phyloP scores from a whole-genome alignment of 2,888 invertebrate genomes.

The Pemphredon lugubris region DNA sequence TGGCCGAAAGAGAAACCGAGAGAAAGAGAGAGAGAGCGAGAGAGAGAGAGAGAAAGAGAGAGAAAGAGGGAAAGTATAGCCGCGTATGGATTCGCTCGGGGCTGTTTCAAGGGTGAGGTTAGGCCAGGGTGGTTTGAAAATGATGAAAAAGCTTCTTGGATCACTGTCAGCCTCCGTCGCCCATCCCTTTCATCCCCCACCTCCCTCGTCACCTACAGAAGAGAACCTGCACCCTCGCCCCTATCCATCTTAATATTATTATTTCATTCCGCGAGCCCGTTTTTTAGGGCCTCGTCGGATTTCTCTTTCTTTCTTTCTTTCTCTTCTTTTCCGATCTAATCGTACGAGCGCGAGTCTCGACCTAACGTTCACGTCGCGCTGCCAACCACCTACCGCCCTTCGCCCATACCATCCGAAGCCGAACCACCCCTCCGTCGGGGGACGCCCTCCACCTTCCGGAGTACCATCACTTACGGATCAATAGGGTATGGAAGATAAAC shows the following conservation, averaged over 20 bases:
- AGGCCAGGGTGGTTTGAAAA: conserved; percentile 65
- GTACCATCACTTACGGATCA: conserved; percentile 79
- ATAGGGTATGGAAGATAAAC: conserved; percentile 80
- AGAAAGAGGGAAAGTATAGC: conserved; percentile 34
- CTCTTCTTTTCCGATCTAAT: conserved; percentile 58
- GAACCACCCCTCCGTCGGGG: conserved; percentile 63
- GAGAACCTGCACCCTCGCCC: conserved; percentile 60
- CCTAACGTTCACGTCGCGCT: conserved; percentile 54
- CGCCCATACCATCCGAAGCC: conserved; percentile 49
- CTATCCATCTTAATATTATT: conserved; percentile 80
- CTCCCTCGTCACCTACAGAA: conserved; percentile 59
- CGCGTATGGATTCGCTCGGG: conserved; percentile 69
- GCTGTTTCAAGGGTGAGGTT: conserved; percentile 65
- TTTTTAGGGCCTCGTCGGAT: conserved; percentile 63
- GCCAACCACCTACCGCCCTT: conserved; percentile 59
- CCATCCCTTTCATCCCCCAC: conserved; percentile 43
- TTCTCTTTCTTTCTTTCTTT: conserved; percentile 20
- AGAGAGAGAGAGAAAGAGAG: conserved; percentile 17
- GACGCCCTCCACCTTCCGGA: conserved; percentile 67
- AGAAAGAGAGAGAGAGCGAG: conserved; percentile 12
- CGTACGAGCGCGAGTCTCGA: conserved; percentile 67
- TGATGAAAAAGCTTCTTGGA: conserved; percentile 75
- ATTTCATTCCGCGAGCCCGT: conserved; percentile 78
- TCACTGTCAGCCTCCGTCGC: conserved; percentile 71
- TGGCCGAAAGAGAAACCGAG: conserved; percentile 16